These are phyloP conservation scores for Dicyrtomina minuta DNA, from an alignment of 2,888 invertebrate species.

Conservation along the genomic window DNA sequence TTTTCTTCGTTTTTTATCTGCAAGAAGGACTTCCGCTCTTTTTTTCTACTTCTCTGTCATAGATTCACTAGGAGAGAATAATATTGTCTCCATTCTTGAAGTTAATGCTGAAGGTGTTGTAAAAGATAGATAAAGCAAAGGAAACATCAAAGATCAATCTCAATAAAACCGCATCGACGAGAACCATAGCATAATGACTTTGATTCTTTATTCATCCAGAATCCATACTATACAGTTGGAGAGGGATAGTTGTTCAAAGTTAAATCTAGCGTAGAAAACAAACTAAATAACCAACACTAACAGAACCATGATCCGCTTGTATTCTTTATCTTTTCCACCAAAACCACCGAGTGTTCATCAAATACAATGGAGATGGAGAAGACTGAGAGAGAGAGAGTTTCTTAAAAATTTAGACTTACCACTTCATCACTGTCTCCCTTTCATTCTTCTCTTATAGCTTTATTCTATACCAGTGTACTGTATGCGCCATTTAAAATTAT, in stretches of 20 bases:
- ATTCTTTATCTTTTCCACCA: too few species aligned
- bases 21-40: conserved; percentile 25
- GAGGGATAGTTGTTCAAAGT: neutral
- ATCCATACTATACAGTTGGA: too few species aligned
- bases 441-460: neutral
- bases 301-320: too few species aligned
- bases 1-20: too few species aligned
- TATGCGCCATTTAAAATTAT: too few species aligned
- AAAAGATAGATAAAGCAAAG: conserved; percentile 1
- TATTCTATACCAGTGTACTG: neutral
- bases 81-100: neutral
- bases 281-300: neutral
- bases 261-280: neutral
- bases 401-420: conserved; percentile 16
- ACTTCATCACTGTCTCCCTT: conserved; percentile 31
- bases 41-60: neutral
- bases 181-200: conserved; percentile 8
- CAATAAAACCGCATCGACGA: conserved; percentile 25
- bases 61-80: neutral
- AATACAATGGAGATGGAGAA: neutral
- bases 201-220: too few species aligned
- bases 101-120: conserved; percentile 10
- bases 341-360: too few species aligned
- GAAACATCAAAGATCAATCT: conserved; percentile 30
- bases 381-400: too few species aligned